Base-by-base conservation (phyloP, 2,888 invertebrate species). In the Dysmachus trigonus region DNA sequence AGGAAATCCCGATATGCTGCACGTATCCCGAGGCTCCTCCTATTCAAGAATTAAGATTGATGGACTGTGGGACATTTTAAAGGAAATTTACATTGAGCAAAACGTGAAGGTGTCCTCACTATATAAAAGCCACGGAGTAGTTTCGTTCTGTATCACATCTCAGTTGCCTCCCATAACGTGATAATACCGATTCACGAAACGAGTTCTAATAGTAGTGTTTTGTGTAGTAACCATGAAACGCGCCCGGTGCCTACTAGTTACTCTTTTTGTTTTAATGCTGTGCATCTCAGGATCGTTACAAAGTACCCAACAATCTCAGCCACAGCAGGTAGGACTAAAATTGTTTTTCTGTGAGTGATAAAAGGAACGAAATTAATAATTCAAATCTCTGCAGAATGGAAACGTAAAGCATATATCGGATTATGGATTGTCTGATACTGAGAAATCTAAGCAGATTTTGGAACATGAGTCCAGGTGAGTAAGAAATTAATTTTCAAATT, bases 31-130 rank as follows among this genome's bases (percentile, higher is more conserved):
- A 33, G 31, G 7, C 10, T 33, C 15, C 38, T 74, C 27, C 62
- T 62, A 10, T 62, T 27, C 22, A 62, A 2, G 27, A 30, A 85
- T 85, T 85, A 85, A 85, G 85, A 85, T 85, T 85, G 85, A 85
- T 85, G 22, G 76, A 76, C n/a, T n/a, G n/a, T 41, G 27, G 53
- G 27, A 15, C 30, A 8, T 8, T 71, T 30, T 41, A 8, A 22
- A 38, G 30, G 41, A 73, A 27, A 62, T 82, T 82, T 82, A 53
- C 33, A 51, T 81, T 30, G 22, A 15, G 22, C 38, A 10, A 35
- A 53, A n/a, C 33, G 83, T 47, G 72, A 83, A n/a, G 83, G 31
- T 27, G 83, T 38, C 27, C 18, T 27, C 13, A 18, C 30, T n/a
- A 13, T 83, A 83, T 83, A 83, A 83, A 83, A 83, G 83, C 72